phyloP scores from a whole-genome alignment of 2,797 vertebrate genomes.

The Gastrophryne carolinensis region DNA sequence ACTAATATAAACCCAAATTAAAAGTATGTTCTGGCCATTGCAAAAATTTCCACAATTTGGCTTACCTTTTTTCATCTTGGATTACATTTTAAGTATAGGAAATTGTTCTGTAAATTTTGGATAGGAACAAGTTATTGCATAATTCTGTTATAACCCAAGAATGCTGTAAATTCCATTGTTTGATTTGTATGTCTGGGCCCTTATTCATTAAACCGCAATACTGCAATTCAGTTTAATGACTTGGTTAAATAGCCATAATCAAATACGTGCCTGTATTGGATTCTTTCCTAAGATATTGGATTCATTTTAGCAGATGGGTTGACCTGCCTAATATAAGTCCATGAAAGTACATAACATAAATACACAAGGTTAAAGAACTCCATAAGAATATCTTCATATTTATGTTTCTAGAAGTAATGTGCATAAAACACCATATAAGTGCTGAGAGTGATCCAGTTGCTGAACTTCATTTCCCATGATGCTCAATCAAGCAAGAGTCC shows the following conservation, averaged over 20 bases:
- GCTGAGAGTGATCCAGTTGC: background rate
- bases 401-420: background rate
- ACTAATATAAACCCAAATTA: constrained; percentile 18
- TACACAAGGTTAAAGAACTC: background rate
- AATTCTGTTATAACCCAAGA: constrained; percentile 41
- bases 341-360: background rate
- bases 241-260: background rate
- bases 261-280: background rate
- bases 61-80: constrained; percentile 27
- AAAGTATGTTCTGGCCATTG: constrained; percentile 22
- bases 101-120: constrained; percentile 45
- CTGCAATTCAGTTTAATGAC: constrained; percentile 31
- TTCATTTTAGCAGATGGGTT: background rate
- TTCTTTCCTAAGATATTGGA: background rate
- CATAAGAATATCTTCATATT: background rate
- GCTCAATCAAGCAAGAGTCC: background rate
- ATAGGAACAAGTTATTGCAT: constrained; percentile 43
- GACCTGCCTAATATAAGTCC: background rate
- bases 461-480: background rate
- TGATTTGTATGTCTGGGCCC: constrained; percentile 28
- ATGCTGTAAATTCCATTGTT: constrained; percentile 33
- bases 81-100: constrained; percentile 48
- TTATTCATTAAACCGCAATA: constrained; percentile 37
- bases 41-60: constrained; percentile 42
- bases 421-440: background rate